A percentile compares a stretch with the other conserved stretches of the same genome.
phyloP scores from a whole-genome alignment of 2,888 invertebrate species.

The Eupsilia transversa region DNA sequence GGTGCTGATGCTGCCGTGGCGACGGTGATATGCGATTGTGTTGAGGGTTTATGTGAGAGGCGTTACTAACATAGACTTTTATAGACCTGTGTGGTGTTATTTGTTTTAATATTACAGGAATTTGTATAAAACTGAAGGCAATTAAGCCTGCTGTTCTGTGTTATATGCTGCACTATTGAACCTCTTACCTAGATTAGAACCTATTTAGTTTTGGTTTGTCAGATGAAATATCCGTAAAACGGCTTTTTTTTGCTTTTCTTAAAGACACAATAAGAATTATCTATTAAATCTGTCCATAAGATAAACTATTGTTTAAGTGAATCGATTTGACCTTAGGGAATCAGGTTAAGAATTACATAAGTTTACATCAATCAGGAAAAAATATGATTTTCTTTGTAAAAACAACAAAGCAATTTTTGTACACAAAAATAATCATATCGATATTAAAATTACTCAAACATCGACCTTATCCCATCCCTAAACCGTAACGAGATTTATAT shows the following conservation, averaged over 20 bases:
- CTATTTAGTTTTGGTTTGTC: too few species aligned
- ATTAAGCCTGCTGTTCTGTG: too few species aligned
- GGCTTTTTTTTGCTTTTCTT: too few species aligned
- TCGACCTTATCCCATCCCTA: conserved; percentile 77
- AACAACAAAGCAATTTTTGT: neutral
- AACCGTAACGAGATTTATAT: conserved; percentile 87
- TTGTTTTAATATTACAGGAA: neutral
- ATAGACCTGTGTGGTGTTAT: conserved; percentile 12
- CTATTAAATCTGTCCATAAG: neutral
- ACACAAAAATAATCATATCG: conserved; percentile 30
- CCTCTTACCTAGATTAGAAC: too few species aligned
- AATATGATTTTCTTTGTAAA: neutral
- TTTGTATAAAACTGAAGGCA: too few species aligned
- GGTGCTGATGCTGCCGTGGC: conserved; percentile 37
- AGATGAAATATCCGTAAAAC: too few species aligned
- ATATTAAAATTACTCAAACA: conserved; percentile 40
- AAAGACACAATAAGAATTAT: too few species aligned
- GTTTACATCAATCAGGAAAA: neutral
- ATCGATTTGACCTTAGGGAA: neutral
- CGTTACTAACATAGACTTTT: conserved; percentile 33
- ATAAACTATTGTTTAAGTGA: neutral
- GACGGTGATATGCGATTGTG: conserved; percentile 24
- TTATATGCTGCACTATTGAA: too few species aligned
- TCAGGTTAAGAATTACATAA: neutral
- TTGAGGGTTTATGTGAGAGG: conserved; percentile 12